Percentiles rank a stretch among this genome's conserved stretches.
These are phyloP conservation scores for Pegoplata infirma DNA, from an alignment of 2,888 invertebrate genomes.

Conservation along the genomic window DNA sequence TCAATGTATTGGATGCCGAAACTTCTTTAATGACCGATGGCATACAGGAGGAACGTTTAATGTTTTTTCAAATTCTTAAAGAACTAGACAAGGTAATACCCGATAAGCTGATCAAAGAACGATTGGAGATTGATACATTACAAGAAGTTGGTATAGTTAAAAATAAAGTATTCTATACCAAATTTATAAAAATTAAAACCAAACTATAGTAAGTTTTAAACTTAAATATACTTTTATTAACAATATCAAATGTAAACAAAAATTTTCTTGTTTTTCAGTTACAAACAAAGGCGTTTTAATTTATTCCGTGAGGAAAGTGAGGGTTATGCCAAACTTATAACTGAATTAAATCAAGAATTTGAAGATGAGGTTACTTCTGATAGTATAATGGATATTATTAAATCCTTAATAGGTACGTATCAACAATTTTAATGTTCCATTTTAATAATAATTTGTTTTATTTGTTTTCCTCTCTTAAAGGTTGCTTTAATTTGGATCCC, in stretches of 20 bases:
- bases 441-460: not conserved
- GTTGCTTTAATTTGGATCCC: conserved; percentile 99
- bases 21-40: conserved; percentile 81
- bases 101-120: conserved; percentile 92
- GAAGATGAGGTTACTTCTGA: conserved; percentile 79
- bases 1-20: conserved; percentile 91
- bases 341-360: conserved; percentile 92
- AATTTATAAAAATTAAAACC: conserved; percentile 98
- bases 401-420: conserved; percentile 90
- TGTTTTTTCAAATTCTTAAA: conserved; percentile 88
- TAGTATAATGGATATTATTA: conserved; percentile 90
- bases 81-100: conserved; percentile 90
- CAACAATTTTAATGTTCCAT: conserved; percentile 44
- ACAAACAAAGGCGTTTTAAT: conserved; percentile 99
- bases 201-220: conserved; percentile 93
- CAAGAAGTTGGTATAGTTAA: conserved; percentile 94
- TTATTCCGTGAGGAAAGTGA: conserved; percentile 99
- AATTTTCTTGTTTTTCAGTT: conserved; percentile 81
- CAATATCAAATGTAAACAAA: not conserved
- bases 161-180: conserved; percentile 93
- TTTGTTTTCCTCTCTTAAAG: conserved; percentile 79
- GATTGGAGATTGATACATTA: conserved; percentile 94
- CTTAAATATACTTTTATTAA: not conserved
- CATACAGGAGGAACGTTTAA: conserved; percentile 85
- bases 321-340: conserved; percentile 97